Evolutionary conservation across 2,888 invertebrate species (phyloP), one percentile per base, ranked within the genome.

Genomic region (Himalopsyche anomala): DNA sequence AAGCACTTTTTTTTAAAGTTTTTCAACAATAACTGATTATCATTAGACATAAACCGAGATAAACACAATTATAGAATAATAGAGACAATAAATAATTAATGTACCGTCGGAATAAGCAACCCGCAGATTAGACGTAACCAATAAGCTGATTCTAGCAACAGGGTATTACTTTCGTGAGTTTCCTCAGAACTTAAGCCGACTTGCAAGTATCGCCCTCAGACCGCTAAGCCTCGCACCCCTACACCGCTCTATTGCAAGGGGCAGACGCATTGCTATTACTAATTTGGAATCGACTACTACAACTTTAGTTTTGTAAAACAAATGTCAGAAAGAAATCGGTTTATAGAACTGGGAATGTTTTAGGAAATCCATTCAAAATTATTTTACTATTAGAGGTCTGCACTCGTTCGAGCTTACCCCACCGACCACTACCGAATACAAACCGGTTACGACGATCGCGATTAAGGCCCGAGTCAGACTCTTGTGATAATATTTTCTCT

Each of bases 111-210:
- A 19, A 19, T 15, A 62, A 62, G 62, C 28, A 19, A 9, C 62
- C 62, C 28, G 56, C 80, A 80, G 86, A 86, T 86, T 86, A 86
- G 82, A 74, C 55, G 56, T 28, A 80, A 86, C 86, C 86, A 86
- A 86, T 86, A 86, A 86, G 86, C 86, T 79, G 80, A 80, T 86
- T 62, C 62, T 62, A 62, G 51, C 83, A 38, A 80, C 81, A 55
- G 85, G 79, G 83, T 80, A 56, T 86, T 86, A 56, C 83, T 86
- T 86, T 83, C 83, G 86, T 80, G 80, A 86, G 80, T 82, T 62
- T 38, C 15, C 28, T 62, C 62, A 28, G 62, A 62, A 19, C 62
- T 62, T 62, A 62, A 62, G 62, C 62, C 62, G 62, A 62, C 82
- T 55, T 82, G 36, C 51, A 62, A 38, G 36, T 51, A 45, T 45